Base-by-base conservation (phyloP, 1,140 invertebrate species). In the Apis dorsata region DNA sequence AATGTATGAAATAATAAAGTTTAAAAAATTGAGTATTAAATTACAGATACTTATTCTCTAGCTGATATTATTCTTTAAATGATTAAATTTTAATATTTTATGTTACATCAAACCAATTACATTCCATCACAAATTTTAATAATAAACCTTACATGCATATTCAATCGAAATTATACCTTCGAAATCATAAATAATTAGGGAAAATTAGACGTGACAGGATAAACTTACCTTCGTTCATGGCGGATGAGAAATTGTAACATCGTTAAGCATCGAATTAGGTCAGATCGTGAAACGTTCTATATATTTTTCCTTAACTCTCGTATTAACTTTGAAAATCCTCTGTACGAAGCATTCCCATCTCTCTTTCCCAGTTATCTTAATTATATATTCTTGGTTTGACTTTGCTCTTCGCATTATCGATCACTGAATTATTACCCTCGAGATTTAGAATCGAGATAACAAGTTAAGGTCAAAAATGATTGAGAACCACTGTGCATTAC, bases 181-280 rank as follows among this genome's bases (percentile, higher is more conserved):
- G 19, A n/a, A 2, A 24, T 73, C 28, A 21, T 34, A 21, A 73
- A 57, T 19, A 73, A 73, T 73, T 9, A 13, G 44, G 59, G 55
- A n/a, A 73, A 59, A 44, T 44, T 44, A 57, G 28, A 10, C 19
- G 53, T 12, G 51, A 59, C 53, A 55, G n/a, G 13, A 72, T 5
- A 17, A 10, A 51, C 59, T 75, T 75, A 44, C 28, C 71, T 59
- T 73, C 53, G 51, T 74, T 74, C 5, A 51, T 9, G 59, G 9
- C 13, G 57, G 44, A 63, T 12, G 44, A 63, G 44, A 19, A 75
- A 75, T 75, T 62, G 59, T 62, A 75, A 75, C 44, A 17, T 63
- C 21, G 34, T 62, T 55, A 51, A 66, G n/a, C n/a, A 21, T 53
- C 51, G 74, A 77, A 65, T 63, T 53, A 53, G 59, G 60, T 66